A percentile compares a stretch with the other conserved stretches of the same genome.
Evolutionary conservation across 1,140 invertebrate genomes (phyloP).

Genomic region (Macrotrachela quadricornifera): DNA sequence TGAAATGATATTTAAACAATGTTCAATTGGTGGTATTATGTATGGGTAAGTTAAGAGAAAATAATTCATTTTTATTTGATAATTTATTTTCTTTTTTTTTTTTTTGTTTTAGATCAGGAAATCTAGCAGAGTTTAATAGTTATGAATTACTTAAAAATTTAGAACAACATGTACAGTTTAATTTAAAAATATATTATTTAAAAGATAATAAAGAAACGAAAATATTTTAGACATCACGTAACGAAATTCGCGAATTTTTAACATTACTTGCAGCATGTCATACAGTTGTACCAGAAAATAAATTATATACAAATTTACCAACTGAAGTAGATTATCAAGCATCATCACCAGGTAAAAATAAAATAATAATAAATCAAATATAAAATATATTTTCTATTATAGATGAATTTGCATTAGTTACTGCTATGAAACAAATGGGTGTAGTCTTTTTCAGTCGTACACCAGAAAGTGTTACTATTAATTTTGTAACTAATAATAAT

Average conservation of each 20-base stretch:
- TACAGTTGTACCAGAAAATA: slow-evolving; percentile 2
- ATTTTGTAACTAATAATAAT: slow-evolving; percentile 20
- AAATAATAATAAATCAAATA: slow-evolving; percentile 1
- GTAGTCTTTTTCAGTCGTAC: slow-evolving; percentile 22
- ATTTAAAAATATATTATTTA: background rate
- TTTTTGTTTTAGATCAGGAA: background rate
- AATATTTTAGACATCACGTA: background rate
- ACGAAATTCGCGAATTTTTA: slow-evolving; percentile 4
- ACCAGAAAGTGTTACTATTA: slow-evolving; percentile 32
- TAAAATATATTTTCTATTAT: too few relatives aligned
- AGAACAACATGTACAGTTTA: background rate
- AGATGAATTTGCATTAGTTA: slow-evolving; percentile 86
- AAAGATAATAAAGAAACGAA: background rate
- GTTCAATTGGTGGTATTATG: slow-evolving; percentile 67
- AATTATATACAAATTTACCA: background rate
- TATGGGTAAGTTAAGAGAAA: slow-evolving; percentile 64
- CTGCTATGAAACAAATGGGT: slow-evolving; percentile 88
- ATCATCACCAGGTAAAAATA: slow-evolving; percentile 49
- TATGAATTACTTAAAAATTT: background rate
- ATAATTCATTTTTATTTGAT: background rate
- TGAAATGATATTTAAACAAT: slow-evolving; percentile 99
- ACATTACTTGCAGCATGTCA: slow-evolving; percentile 4
- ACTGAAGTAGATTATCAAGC: slow-evolving; percentile 52
- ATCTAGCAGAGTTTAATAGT: background rate
- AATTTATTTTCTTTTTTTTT: background rate